Evolutionary conservation across 1,140 invertebrate species (phyloP).

Genomic region (Cepaea nemoralis): DNA sequence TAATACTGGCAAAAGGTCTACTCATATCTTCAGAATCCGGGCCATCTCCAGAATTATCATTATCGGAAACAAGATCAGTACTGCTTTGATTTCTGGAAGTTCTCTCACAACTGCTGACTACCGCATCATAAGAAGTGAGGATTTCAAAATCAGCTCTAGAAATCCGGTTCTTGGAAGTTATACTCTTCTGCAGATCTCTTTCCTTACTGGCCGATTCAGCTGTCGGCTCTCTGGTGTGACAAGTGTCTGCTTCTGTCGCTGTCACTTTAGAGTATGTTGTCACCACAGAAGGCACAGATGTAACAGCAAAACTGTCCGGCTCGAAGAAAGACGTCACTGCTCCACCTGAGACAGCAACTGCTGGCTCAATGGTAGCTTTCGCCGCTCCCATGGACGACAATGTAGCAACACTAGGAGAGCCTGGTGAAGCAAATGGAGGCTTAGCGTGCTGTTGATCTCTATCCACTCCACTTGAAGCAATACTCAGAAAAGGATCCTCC

Average conservation of each 20-base stretch:
- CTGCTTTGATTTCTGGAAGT: neutral
- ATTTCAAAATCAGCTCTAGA: constrained; percentile 29
- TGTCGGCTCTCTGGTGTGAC: neutral
- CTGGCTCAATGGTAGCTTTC: neutral
- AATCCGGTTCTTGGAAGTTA: neutral
- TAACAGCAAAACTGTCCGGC: neutral
- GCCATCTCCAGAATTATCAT: neutral
- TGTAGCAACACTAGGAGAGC: neutral
- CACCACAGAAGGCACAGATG: neutral
- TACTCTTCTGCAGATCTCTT: neutral
- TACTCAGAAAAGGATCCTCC: neutral
- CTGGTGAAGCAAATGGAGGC: neutral
- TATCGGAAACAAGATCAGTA: neutral
- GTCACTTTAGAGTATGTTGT: neutral
- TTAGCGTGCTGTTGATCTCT: neutral
- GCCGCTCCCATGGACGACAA: neutral
- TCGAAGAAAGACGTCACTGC: neutral
- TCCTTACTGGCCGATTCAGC: neutral
- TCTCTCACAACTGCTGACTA: neutral
- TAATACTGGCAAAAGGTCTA: neutral
- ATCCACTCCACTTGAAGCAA: neutral
- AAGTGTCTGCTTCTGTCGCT: neutral
- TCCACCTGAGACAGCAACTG: neutral
- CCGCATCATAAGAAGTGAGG: neutral
- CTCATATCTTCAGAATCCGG: neutral